These are phyloP conservation scores for Thysanoteuthis rhombus DNA, from an alignment of 2,888 invertebrate species.

Conservation along the genomic window DNA sequence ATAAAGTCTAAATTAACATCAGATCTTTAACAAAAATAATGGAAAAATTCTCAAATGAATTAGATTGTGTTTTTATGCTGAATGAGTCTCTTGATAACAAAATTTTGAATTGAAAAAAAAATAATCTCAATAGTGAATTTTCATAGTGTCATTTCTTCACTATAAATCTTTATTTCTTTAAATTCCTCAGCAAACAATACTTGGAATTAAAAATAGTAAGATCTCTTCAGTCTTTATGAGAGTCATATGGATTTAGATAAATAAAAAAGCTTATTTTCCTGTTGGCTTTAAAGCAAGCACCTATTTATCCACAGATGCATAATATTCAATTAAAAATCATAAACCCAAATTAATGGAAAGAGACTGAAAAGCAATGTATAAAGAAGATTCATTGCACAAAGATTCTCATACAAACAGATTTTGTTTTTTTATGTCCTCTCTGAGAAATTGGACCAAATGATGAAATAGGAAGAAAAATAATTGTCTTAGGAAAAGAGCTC, in stretches of 20 bases:
- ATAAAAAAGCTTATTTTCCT: neutral
- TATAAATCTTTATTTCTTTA: too few relatives aligned
- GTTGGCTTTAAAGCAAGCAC: neutral
- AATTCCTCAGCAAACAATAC: neutral
- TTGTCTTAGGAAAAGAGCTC: neutral
- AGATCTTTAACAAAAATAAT: too few relatives aligned
- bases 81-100: too few relatives aligned
- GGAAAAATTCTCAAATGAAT: too few relatives aligned
- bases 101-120: too few relatives aligned
- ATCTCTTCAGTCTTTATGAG: neutral
- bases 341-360: neutral
- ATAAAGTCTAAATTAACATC: too few relatives aligned
- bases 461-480: neutral
- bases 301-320: neutral
- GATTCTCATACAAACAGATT: neutral
- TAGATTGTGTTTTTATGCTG: too few relatives aligned
- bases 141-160: too few relatives aligned
- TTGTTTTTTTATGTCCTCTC: neutral
- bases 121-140: too few relatives aligned
- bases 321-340: neutral
- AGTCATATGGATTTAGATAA: neutral
- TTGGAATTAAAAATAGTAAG: neutral
- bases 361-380: neutral
- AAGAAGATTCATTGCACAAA: neutral
- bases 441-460: neutral